These are phyloP conservation scores for Butorides virescens DNA, from an alignment of 2,113 vertebrate genomes.

Conservation along the genomic window DNA sequence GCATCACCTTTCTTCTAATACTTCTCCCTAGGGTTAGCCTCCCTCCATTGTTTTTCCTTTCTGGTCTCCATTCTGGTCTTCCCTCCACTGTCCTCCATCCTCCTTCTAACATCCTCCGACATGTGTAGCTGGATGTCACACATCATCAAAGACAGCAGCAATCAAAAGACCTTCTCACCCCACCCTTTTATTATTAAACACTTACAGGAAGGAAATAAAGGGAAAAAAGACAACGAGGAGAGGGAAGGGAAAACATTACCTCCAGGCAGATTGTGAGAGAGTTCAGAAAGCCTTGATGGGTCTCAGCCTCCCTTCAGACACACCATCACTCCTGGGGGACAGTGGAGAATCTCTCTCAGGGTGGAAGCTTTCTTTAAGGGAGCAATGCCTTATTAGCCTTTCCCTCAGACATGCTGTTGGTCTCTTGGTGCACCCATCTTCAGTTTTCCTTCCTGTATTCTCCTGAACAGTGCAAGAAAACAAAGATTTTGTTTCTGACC, in stretches of 20 bases:
- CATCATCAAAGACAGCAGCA: background rate
- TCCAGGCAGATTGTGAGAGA: background rate
- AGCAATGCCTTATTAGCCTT: background rate
- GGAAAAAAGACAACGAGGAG: background rate
- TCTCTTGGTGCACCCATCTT: background rate
- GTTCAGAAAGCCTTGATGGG: background rate
- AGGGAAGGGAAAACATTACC: background rate
- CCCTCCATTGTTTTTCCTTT: background rate
- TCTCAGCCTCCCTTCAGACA: background rate
- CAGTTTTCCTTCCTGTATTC: background rate
- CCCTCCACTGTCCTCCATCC: background rate
- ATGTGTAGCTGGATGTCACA: background rate
- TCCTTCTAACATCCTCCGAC: background rate
- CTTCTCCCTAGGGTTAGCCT: background rate
- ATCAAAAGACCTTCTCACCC: background rate
- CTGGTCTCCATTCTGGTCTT: background rate
- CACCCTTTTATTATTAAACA: background rate
- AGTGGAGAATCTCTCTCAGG: background rate
- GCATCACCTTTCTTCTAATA: background rate
- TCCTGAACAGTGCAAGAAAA: background rate
- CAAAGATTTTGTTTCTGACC: background rate
- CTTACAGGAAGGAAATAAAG: background rate
- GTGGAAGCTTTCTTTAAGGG: background rate
- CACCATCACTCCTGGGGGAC: accelerated
- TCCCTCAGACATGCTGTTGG: background rate